These are phyloP conservation scores for Eretmochelys imbricata DNA, from an alignment of 2,113 vertebrate genomes.

Conservation along the genomic window DNA sequence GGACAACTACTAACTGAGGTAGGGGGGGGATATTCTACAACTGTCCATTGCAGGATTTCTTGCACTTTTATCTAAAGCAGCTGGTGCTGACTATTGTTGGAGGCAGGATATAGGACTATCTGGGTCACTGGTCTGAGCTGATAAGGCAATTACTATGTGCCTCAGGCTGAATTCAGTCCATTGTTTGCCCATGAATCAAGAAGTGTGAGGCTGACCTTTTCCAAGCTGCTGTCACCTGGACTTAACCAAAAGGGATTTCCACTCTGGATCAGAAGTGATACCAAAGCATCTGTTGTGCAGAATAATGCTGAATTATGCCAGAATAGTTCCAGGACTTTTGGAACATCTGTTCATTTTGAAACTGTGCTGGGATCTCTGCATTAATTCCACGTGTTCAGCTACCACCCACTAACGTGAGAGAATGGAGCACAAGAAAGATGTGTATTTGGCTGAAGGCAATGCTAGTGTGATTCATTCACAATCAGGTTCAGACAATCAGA, in stretches of 20 bases:
- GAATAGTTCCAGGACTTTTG: not conserved
- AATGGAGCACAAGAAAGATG: not conserved
- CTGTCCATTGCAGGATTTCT: not conserved
- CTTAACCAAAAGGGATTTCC: conserved; percentile 52
- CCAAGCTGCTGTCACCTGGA: conserved; percentile 18
- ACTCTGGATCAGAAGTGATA: conserved; percentile 20
- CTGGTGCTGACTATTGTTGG: not conserved
- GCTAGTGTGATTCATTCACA: not conserved
- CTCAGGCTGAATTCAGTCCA: not conserved
- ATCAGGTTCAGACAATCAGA: not conserved
- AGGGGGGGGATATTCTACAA: not conserved
- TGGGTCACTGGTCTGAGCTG: not conserved
- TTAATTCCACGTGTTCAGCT: not conserved
- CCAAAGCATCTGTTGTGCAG: conserved; percentile 14
- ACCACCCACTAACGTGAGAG: not conserved
- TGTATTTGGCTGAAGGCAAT: not conserved
- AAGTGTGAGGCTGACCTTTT: not conserved
- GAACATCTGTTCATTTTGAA: not conserved
- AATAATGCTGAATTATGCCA: not conserved
- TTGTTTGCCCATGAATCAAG: conserved; percentile 20
- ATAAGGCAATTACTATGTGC: not conserved
- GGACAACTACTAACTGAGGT: not conserved
- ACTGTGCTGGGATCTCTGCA: not conserved
- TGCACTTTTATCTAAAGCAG: not conserved
- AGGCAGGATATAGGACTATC: not conserved